Base-by-base conservation (phyloP, 2,888 invertebrate species). In the Mylabris sibirica region DNA sequence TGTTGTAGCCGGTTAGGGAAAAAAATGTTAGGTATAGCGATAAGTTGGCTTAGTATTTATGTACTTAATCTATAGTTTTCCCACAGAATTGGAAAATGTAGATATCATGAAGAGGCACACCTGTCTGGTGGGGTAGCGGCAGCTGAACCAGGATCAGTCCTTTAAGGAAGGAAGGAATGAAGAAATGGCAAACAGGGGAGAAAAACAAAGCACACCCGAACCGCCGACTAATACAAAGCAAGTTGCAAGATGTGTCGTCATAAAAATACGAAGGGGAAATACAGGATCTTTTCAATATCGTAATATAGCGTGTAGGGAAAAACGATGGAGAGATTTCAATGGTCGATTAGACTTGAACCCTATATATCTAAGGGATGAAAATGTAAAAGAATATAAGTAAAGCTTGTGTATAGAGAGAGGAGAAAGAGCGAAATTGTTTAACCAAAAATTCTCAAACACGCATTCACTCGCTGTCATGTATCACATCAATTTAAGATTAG, bases 161-260 rank as follows among this genome's bases (percentile, higher is more conserved):
- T 75, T 74, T 65, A 72, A 72, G 71, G 60, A 66, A 38, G 67
- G 24, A 72, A 67, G 69, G 67, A 73, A 71, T 74, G 75, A 77
- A 74, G 74, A 74, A 75, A 72, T 72, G 67, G 72, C 73, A 67
- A 66, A 68, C 66, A 70, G 74, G 76, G 77, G 74, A 74, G 67
- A 70, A 73, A 74, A 77, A 75, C 73, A 76, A 76, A 74, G 70
- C 74, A 72, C 74, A 75, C 75, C 77, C 75, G 65, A 71, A 74
- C 76, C 77, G 73, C 76, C 77, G 73, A 75, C 77, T 69, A 66
- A 53, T 71, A 72, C 70, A 76, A 77, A 75, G 75, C 77, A 75
- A 74, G 73, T 74, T 74, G 74, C 74, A 74, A 76, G 76, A 74
- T 77, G 74, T 72, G 68, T 66, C 62, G 61, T 61, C 70, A 64